phyloP scores from a whole-genome alignment of 2,888 invertebrate genomes.

The Bombylius major region DNA sequence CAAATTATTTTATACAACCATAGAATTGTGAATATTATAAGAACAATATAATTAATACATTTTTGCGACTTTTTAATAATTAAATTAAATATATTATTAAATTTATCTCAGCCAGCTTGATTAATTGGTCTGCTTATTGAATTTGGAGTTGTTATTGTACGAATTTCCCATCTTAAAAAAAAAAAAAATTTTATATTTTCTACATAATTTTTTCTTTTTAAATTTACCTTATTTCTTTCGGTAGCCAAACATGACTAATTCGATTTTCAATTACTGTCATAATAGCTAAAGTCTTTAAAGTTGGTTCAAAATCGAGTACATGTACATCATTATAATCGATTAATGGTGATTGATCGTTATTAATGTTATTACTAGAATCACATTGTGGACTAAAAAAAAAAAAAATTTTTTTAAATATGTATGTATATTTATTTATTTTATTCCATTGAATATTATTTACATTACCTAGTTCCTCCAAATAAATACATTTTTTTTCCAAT shows the following conservation, averaged over 20 bases:
- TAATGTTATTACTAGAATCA: not conserved
- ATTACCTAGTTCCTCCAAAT: conserved; percentile 83
- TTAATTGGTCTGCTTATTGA: conserved; percentile 46
- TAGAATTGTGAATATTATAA: no score
- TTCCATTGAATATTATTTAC: not conserved
- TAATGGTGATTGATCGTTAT: conserved; percentile 25
- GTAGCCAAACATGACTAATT: conserved; percentile 49
- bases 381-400: conserved; percentile 3
- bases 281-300: conserved; percentile 59
- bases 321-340: conserved; percentile 75
- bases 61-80: no score
- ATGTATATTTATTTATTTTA: no score
- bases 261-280: conserved; percentile 51
- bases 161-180: conserved; percentile 49
- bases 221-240: conserved; percentile 47
- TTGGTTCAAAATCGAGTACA: conserved; percentile 65
- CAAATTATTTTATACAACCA: no score
- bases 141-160: conserved; percentile 57
- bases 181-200: not conserved
- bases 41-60: no score
- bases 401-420: not conserved
- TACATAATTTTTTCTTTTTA: not conserved
- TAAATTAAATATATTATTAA: no score
- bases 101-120: conserved; percentile 23
- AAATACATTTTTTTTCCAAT: conserved; percentile 61